These are phyloP conservation scores for Smithornis capensis DNA, from an alignment of 2,113 vertebrate species.

Conservation along the genomic window DNA sequence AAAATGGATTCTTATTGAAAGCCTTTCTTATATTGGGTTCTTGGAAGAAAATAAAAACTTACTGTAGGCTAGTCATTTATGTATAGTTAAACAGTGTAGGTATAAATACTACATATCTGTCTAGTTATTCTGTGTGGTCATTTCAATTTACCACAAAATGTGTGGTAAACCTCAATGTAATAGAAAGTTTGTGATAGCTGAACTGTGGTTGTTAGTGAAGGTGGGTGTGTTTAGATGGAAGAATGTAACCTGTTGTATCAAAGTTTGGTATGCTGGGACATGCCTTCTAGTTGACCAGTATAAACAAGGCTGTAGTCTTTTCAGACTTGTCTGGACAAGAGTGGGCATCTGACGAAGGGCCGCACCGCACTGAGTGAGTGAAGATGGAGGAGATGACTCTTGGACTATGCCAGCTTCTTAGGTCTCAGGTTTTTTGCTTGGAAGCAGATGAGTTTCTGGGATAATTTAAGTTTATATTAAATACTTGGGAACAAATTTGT, in stretches of 20 bases:
- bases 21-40: not conserved
- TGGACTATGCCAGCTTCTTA: not conserved
- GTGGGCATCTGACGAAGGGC: not conserved
- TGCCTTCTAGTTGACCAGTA: not conserved
- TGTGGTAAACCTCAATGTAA: not conserved
- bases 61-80: not conserved
- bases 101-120: not conserved
- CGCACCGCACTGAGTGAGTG: not conserved
- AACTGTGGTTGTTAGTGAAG: not conserved
- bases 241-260: not conserved
- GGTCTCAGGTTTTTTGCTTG: rapidly evolving
- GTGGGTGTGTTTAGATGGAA: not conserved
- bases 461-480: not conserved
- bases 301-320: not conserved
- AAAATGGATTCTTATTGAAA: not conserved
- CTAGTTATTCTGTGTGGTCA: not conserved
- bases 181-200: not conserved
- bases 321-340: not conserved
- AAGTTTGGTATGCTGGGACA: not conserved
- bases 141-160: not conserved
- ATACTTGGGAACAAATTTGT: not conserved
- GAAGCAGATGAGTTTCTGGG: not conserved
- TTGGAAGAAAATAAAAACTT: not conserved
- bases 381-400: not conserved
- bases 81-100: not conserved